phyloP scores from a whole-genome alignment of 2,113 vertebrate species.

The Tychaedon coryphoeus region DNA sequence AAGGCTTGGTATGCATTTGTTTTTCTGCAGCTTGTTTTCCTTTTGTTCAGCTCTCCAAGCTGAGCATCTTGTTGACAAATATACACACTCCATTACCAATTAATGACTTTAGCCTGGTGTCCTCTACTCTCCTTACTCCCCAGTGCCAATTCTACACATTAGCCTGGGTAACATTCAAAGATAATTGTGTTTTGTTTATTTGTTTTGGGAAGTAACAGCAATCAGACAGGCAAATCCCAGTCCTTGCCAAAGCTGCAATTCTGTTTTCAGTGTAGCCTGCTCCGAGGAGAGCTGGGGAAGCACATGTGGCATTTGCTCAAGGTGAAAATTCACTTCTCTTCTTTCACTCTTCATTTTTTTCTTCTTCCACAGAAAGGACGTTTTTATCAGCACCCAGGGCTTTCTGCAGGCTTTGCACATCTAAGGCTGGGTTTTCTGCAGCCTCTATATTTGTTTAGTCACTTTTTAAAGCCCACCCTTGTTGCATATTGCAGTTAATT shows the following conservation, averaged over 20 bases:
- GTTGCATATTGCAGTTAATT: background rate
- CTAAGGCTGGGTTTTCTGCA: background rate
- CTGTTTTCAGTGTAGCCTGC: background rate
- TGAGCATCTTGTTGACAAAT: slow-evolving; percentile 13
- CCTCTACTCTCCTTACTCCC: slow-evolving; percentile 18
- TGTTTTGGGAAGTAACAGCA: slow-evolving; percentile 1
- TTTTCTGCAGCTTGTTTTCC: slow-evolving; percentile 10
- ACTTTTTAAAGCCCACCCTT: background rate
- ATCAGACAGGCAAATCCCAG: slow-evolving; percentile 44
- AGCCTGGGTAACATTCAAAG: slow-evolving; percentile 41
- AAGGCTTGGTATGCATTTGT: slow-evolving; percentile 1
- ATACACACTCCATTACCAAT: slow-evolving; percentile 30
- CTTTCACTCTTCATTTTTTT: background rate
- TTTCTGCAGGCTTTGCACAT: background rate
- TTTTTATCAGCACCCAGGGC: background rate
- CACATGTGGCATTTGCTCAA: background rate
- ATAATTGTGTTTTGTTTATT: slow-evolving; percentile 44
- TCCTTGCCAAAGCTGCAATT: background rate
- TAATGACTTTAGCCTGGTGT: slow-evolving; percentile 29
- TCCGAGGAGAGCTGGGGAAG: background rate
- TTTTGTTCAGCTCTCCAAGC: background rate
- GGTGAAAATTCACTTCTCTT: background rate
- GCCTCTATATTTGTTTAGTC: background rate
- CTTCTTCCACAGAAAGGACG: background rate
- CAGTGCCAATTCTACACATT: background rate